Evolutionary conservation across 2,113 vertebrate genomes (phyloP).

Genomic region (Rhinogobius similis): DNA sequence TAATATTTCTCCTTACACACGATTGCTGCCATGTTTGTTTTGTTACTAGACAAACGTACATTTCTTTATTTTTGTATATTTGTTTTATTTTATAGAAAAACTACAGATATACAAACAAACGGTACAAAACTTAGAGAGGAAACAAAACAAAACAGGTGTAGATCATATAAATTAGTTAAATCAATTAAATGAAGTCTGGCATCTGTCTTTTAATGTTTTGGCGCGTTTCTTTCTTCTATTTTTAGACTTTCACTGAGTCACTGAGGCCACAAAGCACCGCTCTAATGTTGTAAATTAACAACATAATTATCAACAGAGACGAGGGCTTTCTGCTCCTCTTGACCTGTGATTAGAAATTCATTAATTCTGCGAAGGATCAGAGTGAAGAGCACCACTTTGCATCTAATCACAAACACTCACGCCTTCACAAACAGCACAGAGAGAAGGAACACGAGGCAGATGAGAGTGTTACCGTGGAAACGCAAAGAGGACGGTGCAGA

Average conservation of each 20-base stretch:
- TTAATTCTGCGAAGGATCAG: not conserved
- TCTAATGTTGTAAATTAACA: not conserved
- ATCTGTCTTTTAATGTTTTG: too few relatives aligned
- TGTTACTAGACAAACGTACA: not conserved
- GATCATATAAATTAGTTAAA: too few relatives aligned
- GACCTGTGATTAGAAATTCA: not conserved
- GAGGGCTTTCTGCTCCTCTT: not conserved
- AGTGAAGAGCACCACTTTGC: not conserved
- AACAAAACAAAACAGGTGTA: too few relatives aligned
- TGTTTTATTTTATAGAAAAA: too few relatives aligned
- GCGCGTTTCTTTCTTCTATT: not conserved
- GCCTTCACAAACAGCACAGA: not conserved
- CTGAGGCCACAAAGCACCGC: not conserved
- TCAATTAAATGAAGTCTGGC: not conserved
- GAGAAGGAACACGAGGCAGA: not conserved
- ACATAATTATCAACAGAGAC: not conserved
- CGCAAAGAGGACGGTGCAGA: not conserved
- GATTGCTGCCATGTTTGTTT: not conserved
- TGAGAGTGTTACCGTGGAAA: conserved; percentile 18
- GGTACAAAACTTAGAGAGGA: too few relatives aligned
- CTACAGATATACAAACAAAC: too few relatives aligned
- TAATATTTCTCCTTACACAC: not conserved
- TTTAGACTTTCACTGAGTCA: not conserved
- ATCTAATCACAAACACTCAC: not conserved
- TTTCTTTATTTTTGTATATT: not conserved